Evolutionary conservation across 2,888 invertebrate genomes (phyloP), one percentile per base, ranked within the genome.

Genomic region (Thymelicus acteon): DNA sequence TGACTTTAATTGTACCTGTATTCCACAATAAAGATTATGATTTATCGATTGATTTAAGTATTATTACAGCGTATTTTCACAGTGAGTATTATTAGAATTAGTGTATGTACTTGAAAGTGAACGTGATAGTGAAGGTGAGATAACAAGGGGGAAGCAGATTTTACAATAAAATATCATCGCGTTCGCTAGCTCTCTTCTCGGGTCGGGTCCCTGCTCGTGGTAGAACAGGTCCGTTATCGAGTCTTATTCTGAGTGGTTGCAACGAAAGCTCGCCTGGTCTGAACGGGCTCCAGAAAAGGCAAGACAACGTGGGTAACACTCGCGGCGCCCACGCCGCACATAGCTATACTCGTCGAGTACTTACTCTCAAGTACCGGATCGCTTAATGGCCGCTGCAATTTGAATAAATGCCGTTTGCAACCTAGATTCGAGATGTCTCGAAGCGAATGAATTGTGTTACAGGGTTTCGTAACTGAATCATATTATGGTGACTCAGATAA

Each of bases 181-280:
- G 5, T 13, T 8, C 12, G 44, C 44, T 44, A 44, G 6, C 24
- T 31, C 31, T 31, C 31, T 57, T 3, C 31, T 31, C 31, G 6
- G 19, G 10, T 37, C 12, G 12, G 37, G 65, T 8, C 13, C 13
- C 31, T 3, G 19, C 6, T 37, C 12, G 12, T 49, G 65, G 57
- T 65, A 40, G 24, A 7, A 44, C 65, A 0, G 44, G 57, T 40
- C 19, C 52, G 12, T 52, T 54, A 64, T 6, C 75, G 72, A 78
- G 75, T 78, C 77, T 77, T 76, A 69, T 76, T 75, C 74, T 73
- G 70, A 73, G 71, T 57, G 44, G 72, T 73, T 76, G 83, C 81
- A 85, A 85, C 80, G 89, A 90, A 90, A 91, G 90, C 86, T 82
- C 75, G 80, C 74, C 77, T 73, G 74, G 78, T 79, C 75, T 76